Conservation (phyloP, 2,888 invertebrate species). For the Drosophila infuscata region DNA sequence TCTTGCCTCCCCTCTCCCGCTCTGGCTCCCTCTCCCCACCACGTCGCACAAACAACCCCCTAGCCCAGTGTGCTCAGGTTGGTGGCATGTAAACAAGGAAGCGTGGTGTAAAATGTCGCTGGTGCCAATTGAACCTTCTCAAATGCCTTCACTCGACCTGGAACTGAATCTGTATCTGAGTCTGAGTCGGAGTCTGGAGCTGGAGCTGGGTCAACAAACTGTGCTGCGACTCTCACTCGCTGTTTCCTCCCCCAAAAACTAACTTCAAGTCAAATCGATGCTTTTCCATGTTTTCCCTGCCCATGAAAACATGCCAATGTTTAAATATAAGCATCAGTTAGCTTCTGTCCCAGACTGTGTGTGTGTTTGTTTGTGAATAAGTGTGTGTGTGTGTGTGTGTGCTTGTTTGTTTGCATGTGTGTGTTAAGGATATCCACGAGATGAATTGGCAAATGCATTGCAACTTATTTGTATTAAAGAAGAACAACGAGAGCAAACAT, state of each 20-base stretch:
- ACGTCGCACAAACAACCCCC: not conserved
- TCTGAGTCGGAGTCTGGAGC: constrained; percentile 1
- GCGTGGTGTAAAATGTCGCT: constrained; percentile 74
- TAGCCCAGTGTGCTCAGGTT: constrained; percentile 7
- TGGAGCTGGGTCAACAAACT: constrained; percentile 73
- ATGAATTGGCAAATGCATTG: constrained; percentile 23
- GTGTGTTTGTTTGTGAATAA: not conserved
- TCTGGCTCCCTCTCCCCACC: not conserved
- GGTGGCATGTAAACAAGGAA: constrained; percentile 68
- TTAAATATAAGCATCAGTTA: constrained; percentile 34
- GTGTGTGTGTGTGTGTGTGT: not conserved
- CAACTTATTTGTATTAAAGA: not conserved
- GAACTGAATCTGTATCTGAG: not conserved
- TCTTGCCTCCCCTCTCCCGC: constrained; percentile 10
- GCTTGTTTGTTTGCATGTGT: not conserved
- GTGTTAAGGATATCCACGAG: constrained; percentile 29
- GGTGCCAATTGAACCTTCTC: constrained; percentile 74
- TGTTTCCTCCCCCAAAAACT: constrained; percentile 37
- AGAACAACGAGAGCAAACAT: too few species aligned
- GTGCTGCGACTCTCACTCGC: constrained; percentile 12
- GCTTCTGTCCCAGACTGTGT: not conserved
- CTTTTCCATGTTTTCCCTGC: constrained; percentile 22
- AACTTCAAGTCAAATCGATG: constrained; percentile 41
- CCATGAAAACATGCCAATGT: constrained; percentile 38
- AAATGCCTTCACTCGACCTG: constrained; percentile 35